These are phyloP conservation scores for Empidonax alnorum DNA, from an alignment of 2,113 vertebrate genomes.

Conservation along the genomic window DNA sequence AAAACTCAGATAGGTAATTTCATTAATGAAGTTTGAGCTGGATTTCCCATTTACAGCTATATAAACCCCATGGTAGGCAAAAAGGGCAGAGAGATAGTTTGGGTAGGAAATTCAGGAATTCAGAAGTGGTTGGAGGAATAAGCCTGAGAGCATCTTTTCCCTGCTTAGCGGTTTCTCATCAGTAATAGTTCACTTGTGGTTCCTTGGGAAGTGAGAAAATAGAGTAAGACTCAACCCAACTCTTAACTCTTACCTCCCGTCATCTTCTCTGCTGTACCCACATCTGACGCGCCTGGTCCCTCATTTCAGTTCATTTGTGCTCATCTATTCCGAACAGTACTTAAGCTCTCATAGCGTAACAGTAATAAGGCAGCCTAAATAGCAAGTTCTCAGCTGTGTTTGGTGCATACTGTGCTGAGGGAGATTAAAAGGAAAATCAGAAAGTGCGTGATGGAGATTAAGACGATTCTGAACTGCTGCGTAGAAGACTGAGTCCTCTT, in stretches of 20 bases:
- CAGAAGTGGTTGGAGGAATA: not conserved
- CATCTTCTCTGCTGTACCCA: not conserved
- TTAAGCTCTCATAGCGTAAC: not conserved
- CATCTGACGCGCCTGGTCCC: not conserved
- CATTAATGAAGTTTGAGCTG: not conserved
- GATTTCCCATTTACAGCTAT: not conserved
- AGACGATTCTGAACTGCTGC: slow-evolving; percentile 29
- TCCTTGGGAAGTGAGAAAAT: not conserved
- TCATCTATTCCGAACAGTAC: not conserved
- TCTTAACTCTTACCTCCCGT: not conserved
- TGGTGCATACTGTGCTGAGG: not conserved
- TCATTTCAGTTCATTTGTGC: not conserved
- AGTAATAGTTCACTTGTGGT: not conserved
- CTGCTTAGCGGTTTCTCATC: not conserved
- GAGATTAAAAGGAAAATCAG: slow-evolving; percentile 47
- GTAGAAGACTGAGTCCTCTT: slow-evolving; percentile 12
- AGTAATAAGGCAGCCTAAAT: slow-evolving; percentile 26
- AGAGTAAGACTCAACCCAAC: not conserved
- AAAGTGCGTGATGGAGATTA: slow-evolving; percentile 10
- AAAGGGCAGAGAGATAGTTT: not conserved
- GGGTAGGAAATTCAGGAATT: not conserved
- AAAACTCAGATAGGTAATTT: not conserved
- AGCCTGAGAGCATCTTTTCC: not conserved
- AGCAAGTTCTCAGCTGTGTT: slow-evolving; percentile 27
- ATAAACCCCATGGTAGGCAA: not conserved